Evolutionary conservation across 2,113 vertebrate species (phyloP), one percentile per base, ranked within the genome.

Genomic region (Sinocyclocheilus anshuiensis): DNA sequence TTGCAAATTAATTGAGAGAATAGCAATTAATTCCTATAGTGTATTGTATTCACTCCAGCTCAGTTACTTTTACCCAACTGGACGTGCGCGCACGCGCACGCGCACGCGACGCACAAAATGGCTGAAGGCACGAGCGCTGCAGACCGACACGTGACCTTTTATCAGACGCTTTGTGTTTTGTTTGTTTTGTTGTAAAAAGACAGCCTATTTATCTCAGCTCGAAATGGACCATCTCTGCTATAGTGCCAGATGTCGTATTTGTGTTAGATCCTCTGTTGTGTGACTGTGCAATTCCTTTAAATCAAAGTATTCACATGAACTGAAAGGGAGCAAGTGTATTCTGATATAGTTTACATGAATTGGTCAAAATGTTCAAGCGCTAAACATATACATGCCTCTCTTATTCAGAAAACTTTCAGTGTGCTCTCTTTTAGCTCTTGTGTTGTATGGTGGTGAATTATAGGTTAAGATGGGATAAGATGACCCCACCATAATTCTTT

Each of bases 11-110:
- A 91, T 90, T 89, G 79, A 90, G 77, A n/a, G 59, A 42, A 77
- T 83, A 61, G 45, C 77, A 77, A 75, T 84, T 80, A 87, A 84
- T 90, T 83, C 84, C 87, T 81, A 87, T 84, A 82, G 86, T 87
- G 89, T 85, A 84, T 84, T 90, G 87, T 90, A 53, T 86, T 89
- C 90, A 89, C 86, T 89, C 90, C 85, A 86, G 85, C 77, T 88
- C 84, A 77, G 88, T 86, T 87, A 90, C 83, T 87, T 92, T 89
- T 90, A 88, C 78, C 86, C 84, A 90, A 90, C 86, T 89, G 75
- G 24, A 55, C 67, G 50, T 67, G 67, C 61, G 84, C 85, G 67
- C 61, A 83, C 85, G 84, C 84, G 29, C 82, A 81, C 87, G 81
- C 24, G 81, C 24, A 82, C 53, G 16, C 5, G 81, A 83, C 81